Evolutionary conservation across 30 jellyfish, hydroid and myxozoan species (phyloP).

Genomic region (Hydractinia symbiolongicarpus): DNA sequence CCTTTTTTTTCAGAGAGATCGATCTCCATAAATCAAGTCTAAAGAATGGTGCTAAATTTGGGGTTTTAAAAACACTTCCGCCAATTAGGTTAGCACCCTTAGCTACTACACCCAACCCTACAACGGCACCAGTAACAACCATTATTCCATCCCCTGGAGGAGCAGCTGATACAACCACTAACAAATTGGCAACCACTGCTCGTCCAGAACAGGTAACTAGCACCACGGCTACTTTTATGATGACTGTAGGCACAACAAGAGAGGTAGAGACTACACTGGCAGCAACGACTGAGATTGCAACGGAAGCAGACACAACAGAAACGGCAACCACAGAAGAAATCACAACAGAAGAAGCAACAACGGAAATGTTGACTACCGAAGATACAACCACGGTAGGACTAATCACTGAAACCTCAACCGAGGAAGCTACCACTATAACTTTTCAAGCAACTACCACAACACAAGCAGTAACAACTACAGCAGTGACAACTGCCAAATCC

Average conservation of each 20-base stretch:
- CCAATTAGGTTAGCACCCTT: background rate
- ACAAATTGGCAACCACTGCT: too few species aligned
- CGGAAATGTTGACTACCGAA: slow-evolving; percentile 20
- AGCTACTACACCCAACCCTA: too few species aligned
- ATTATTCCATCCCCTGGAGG: too few species aligned
- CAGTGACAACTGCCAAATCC: slow-evolving; percentile 32
- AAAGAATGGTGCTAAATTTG: slow-evolving; percentile 33
- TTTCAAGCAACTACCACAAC: slow-evolving; percentile 28
- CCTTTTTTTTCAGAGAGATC: slow-evolving; percentile 37
- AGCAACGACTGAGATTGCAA: slow-evolving; percentile 24
- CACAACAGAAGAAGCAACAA: slow-evolving; percentile 19
- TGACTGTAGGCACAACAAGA: background rate
- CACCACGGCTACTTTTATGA: background rate
- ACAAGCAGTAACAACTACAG: slow-evolving; percentile 27
- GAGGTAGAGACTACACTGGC: slow-evolving; percentile 2
- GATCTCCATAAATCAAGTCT: slow-evolving; percentile 34
- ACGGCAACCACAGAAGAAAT: slow-evolving; percentile 21
- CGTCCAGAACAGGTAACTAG: too few species aligned
- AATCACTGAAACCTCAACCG: slow-evolving; percentile 44
- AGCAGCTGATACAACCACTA: too few species aligned
- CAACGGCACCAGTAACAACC: too few species aligned
- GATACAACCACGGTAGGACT: slow-evolving; percentile 35
- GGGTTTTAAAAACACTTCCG: slow-evolving; percentile 26
- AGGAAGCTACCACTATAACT: slow-evolving; percentile 45
- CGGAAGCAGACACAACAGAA: slow-evolving; percentile 40